Base-by-base conservation (phyloP, 53 echinoderm and acorn worm genomes). In the Hippasteria phrygiana region DNA sequence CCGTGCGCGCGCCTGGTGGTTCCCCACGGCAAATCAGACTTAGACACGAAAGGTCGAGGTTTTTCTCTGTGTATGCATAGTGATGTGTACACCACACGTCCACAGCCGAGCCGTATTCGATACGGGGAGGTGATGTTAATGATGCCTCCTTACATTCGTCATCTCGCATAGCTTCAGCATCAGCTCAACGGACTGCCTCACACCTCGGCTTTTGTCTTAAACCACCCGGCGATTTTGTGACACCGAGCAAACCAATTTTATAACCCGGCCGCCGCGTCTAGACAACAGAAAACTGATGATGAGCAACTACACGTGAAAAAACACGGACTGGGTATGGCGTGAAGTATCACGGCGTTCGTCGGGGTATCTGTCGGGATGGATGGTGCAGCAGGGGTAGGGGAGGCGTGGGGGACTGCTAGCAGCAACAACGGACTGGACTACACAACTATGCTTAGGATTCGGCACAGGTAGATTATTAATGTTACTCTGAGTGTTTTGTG, bases 401-500 rank as follows among this genome's bases (percentile, higher is more conserved):
- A 22, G 0, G 71, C 85, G 13, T 71, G 85, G 71, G 71, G 71
- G 6, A 18, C 36, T 37, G 55, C 17, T 2, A 36, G n/a, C 26
- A 39, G 1, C 59, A 46, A 70, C 2, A 85, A 85, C 6, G 85
- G 85, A 41, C 4, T 85, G 24, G 85, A 85, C 36, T 71, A 50
- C 70, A 32, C 53, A 2, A 22, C 36, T 22, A 12, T 71, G 20
- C 85, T 85, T 2, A 47, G 51, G 71, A 69, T 85, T 14, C 69
- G 85, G 35, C 85, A 85, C 85, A 85, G 85, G 85, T 85, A 50
- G 12, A 22, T 67, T 67, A 67, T 67, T 67, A 67, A 67, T 67
- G 32, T 67, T 5, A 18, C 48, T 8, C n/a, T n/a, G n/a, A n/a
- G n/a, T n/a, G 20, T 20, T 59, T 59, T 59, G 59, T 59, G 59